These are phyloP conservation scores for Cyclura pinguis DNA, from an alignment of 2,797 vertebrate species.

Conservation along the genomic window DNA sequence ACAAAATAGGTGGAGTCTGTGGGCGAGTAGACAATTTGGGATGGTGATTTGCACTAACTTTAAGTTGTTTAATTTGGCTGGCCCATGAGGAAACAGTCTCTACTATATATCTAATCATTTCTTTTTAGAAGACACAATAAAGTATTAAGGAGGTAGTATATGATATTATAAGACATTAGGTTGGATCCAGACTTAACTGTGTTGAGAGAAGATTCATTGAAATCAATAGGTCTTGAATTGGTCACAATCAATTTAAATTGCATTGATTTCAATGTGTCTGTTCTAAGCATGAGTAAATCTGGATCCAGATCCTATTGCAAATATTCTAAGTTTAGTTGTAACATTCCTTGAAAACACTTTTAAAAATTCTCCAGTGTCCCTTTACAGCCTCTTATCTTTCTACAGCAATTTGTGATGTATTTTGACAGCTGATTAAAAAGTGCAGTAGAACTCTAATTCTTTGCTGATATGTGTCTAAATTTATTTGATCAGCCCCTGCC, in stretches of 20 bases:
- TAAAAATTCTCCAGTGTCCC: background rate
- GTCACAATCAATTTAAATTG: too few species aligned
- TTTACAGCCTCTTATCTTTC: background rate
- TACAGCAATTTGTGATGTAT: background rate
- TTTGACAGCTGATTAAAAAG: background rate
- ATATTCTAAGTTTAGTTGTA: background rate
- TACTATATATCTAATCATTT: too few species aligned
- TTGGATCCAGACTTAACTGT: background rate
- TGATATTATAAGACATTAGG: background rate
- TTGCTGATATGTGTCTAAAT: too few species aligned
- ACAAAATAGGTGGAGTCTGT: background rate
- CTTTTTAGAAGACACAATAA: background rate
- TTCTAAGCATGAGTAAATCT: background rate
- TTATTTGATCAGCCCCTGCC: too few species aligned
- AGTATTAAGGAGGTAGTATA: background rate
- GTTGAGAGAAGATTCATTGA: background rate
- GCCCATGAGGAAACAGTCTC: background rate
- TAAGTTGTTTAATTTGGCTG: background rate
- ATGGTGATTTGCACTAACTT: background rate
- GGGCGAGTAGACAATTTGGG: background rate
- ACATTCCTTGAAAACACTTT: background rate
- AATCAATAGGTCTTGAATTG: too few species aligned
- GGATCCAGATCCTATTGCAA: background rate
- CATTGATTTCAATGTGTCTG: background rate
- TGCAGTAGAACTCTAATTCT: rapidly evolving